Conservation (phyloP, 92 coral and sea anemone species). For the Palythoa caribaeorum region DNA sequence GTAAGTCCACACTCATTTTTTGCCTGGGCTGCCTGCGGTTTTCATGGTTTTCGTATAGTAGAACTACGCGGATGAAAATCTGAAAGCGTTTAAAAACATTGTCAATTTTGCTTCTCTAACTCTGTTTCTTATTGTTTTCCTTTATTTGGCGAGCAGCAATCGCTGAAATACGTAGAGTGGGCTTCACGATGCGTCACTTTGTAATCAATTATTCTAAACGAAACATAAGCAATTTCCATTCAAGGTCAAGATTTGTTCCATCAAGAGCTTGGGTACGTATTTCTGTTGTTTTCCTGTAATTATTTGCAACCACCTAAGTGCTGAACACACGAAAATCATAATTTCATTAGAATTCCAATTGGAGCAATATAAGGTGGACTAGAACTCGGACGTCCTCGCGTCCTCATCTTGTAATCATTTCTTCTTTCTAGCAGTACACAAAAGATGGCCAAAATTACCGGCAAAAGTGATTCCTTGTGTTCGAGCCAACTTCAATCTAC, state of each 20-base stretch:
- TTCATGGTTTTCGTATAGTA: too few species aligned
- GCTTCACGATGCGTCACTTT: background rate
- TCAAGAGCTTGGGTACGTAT: background rate
- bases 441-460: background rate
- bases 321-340: background rate
- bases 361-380: background rate
- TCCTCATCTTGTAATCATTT: background rate
- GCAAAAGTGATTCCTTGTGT: background rate
- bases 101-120: background rate
- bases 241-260: background rate
- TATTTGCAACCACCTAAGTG: background rate
- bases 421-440: background rate
- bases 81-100: background rate
- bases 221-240: background rate
- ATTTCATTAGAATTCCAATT: background rate
- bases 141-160: background rate
- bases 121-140: background rate
- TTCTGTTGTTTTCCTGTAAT: background rate
- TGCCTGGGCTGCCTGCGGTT: too few species aligned
- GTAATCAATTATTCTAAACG: background rate
- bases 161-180: background rate
- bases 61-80: background rate
- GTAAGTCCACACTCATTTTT: too few species aligned
- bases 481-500: background rate
- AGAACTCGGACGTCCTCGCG: background rate